Evolutionary conservation across 2,888 invertebrate species (phyloP).

Genomic region (Tenthredo livida): DNA sequence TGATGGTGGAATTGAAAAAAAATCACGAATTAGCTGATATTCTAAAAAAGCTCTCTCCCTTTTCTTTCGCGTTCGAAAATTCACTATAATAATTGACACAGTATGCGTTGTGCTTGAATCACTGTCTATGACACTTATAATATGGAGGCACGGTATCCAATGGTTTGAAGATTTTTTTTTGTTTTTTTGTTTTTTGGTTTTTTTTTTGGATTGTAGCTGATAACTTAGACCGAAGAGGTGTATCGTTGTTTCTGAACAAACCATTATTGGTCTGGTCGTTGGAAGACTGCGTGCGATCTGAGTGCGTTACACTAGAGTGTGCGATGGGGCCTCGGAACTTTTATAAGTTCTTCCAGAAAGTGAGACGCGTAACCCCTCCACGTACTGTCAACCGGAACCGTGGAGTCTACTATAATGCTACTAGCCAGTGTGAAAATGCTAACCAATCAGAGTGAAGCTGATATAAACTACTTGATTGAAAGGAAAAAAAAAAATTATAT

Average conservation of each 20-base stretch:
- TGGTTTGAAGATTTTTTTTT: neutral
- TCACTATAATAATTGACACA: conserved; percentile 3
- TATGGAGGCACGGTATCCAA: neutral
- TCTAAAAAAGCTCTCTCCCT: neutral
- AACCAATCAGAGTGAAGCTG: conserved; percentile 59
- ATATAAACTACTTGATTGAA: neutral
- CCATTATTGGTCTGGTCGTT: conserved; percentile 35
- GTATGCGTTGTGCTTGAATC: neutral
- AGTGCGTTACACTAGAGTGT: conserved; percentile 46
- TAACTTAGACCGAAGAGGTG: neutral
- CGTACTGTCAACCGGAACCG: conserved; percentile 29
- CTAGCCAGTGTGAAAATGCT: conserved; percentile 66
- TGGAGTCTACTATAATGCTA: conserved; percentile 70
- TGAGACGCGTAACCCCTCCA: conserved; percentile 25
- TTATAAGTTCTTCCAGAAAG: conserved; percentile 44
- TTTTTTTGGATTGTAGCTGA: neutral
- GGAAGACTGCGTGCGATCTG: conserved; percentile 29
- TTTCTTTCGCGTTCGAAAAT: neutral
- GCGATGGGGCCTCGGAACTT: conserved; percentile 16
- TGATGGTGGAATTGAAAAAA: neutral
- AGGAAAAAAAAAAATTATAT: neutral
- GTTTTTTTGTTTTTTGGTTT: neutral
- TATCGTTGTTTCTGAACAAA: conserved; percentile 6
- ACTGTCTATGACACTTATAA: neutral
- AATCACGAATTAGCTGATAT: neutral